Evolutionary conservation across 2,888 invertebrate species (phyloP).

Genomic region (Teleiodes luculella): DNA sequence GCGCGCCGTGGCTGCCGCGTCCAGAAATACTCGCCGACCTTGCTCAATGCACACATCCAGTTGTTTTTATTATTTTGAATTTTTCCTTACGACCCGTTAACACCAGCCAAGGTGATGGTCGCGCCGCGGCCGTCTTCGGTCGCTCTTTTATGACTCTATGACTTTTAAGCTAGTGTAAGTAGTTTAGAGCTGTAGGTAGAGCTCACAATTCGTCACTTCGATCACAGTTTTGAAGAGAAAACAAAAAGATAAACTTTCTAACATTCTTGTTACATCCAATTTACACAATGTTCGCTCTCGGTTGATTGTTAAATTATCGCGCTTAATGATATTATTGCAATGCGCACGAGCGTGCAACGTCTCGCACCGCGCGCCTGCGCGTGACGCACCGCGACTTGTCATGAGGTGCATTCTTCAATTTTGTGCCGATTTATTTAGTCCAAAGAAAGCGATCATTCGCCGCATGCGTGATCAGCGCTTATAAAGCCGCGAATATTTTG

Average conservation of each 20-base stretch:
- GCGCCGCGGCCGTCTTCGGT: slow-evolving; percentile 15
- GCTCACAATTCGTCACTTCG: background rate
- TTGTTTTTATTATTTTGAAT: slow-evolving; percentile 69
- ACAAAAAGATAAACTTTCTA: background rate
- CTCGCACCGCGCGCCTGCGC: slow-evolving; percentile 1
- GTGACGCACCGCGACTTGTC: slow-evolving; percentile 11
- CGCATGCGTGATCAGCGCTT: slow-evolving; percentile 50
- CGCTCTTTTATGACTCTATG: too few relatives aligned
- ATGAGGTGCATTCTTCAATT: slow-evolving; percentile 22
- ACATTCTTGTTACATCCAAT: slow-evolving; percentile 10
- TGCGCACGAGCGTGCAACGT: slow-evolving; percentile 7
- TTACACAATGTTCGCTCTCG: slow-evolving; percentile 13
- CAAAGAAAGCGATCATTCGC: slow-evolving; percentile 50
- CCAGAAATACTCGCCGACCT: slow-evolving; percentile 74
- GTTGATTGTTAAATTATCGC: slow-evolving; percentile 7
- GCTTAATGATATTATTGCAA: slow-evolving; percentile 7
- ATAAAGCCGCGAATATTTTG: slow-evolving; percentile 60
- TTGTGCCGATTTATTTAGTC: slow-evolving; percentile 34
- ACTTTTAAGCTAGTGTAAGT: too few relatives aligned
- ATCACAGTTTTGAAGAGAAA: background rate
- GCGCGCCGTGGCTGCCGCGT: slow-evolving; percentile 41
- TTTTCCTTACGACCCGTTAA: slow-evolving; percentile 53
- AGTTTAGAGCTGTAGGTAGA: background rate
- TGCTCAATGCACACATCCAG: slow-evolving; percentile 63
- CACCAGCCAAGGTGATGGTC: slow-evolving; percentile 63